phyloP scores from a whole-genome alignment of 2,797 vertebrate species.

The Lagodon rhomboides region DNA sequence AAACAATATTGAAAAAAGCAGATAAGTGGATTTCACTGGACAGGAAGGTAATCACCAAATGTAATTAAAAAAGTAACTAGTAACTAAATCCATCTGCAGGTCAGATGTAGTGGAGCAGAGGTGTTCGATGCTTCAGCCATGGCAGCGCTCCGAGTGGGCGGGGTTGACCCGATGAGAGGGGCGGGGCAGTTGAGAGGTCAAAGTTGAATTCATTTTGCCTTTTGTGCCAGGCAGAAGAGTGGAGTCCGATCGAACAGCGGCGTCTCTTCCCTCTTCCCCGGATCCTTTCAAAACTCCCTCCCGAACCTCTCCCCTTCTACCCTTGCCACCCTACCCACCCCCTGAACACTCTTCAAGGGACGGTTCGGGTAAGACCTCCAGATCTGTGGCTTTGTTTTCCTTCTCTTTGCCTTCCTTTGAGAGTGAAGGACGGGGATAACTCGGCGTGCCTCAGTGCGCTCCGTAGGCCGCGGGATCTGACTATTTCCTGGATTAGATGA shows the following conservation, averaged over 20 bases:
- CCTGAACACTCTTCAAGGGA: conserved; percentile 77
- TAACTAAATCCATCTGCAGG: neutral
- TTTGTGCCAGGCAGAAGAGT: conserved; percentile 88
- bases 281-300: conserved; percentile 89
- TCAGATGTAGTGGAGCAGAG: neutral
- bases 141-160: conserved; percentile 50
- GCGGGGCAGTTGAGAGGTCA: conserved; percentile 77
- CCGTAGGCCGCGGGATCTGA: conserved; percentile 81
- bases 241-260: conserved; percentile 85
- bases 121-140: neutral
- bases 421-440: conserved; percentile 73
- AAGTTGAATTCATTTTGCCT: conserved; percentile 85
- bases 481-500: conserved; percentile 65
- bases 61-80: neutral
- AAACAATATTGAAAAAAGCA: no score
- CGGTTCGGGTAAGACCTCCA: conserved; percentile 78
- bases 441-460: conserved; percentile 51
- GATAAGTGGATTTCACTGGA: neutral
- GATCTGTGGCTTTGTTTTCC: conserved; percentile 13
- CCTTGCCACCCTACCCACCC: conserved; percentile 87
- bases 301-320: conserved; percentile 89
- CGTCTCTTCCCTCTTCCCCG: conserved; percentile 90
- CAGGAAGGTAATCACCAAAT: no score
- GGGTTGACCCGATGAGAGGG: conserved; percentile 48
- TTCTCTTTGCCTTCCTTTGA: conserved; percentile 16